phyloP scores from a whole-genome alignment of 2,797 vertebrate genomes.

The Spinus pinus region DNA sequence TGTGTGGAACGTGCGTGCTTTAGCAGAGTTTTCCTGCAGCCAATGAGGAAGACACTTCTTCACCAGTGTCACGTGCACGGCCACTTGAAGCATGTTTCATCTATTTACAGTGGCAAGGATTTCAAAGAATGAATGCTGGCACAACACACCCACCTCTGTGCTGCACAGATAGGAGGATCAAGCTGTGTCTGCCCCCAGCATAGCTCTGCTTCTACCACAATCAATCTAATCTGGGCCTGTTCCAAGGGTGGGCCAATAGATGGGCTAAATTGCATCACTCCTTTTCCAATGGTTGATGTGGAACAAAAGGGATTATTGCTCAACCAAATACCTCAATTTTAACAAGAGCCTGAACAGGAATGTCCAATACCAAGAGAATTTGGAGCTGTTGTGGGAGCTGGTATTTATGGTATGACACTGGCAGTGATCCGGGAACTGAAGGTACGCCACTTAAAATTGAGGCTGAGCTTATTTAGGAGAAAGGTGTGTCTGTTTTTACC shows the following conservation, averaged over 20 bases:
- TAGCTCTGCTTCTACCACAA: not conserved
- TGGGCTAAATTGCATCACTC: not conserved
- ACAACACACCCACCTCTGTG: not conserved
- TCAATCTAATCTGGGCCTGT: not conserved
- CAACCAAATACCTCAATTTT: not conserved
- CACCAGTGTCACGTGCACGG: not conserved
- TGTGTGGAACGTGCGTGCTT: rapidly evolving
- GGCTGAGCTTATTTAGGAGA: not conserved
- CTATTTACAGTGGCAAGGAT: not conserved
- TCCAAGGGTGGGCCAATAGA: not conserved
- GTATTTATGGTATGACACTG: not conserved
- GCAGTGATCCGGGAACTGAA: not conserved
- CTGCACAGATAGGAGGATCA: not conserved
- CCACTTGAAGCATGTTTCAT: not conserved
- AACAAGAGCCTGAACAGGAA: not conserved
- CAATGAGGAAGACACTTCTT: not conserved
- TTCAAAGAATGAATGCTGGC: not conserved
- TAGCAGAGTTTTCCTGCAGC: not conserved
- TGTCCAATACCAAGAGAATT: not conserved
- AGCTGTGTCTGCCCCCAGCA: not conserved
- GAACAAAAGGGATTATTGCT: not conserved
- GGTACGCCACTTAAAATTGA: not conserved
- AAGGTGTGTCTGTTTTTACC: not conserved
- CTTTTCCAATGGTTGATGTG: not conserved
- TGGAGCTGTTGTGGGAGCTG: not conserved